Percentiles rank a stretch among this genome's conserved stretches.
Conservation (phyloP, 2,113 vertebrate species). For the Cyrtonyx montezumae region DNA sequence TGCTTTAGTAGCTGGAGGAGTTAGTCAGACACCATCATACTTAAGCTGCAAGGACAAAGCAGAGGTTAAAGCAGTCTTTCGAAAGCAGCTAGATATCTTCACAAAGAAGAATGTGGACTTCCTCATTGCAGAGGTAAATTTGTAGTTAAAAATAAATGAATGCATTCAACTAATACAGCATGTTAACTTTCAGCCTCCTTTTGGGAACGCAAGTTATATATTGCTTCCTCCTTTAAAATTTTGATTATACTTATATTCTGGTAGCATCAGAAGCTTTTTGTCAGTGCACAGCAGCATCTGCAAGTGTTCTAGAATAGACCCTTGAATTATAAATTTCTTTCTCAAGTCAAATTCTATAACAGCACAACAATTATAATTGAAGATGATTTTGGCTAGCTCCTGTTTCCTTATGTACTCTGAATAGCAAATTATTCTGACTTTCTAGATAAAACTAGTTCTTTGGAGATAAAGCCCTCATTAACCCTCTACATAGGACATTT, state of each 20-base stretch:
- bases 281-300: neutral
- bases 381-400: neutral
- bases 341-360: neutral
- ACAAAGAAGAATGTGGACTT: conserved; percentile 93
- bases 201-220: neutral
- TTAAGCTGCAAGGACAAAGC: conserved; percentile 91
- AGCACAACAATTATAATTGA: neutral
- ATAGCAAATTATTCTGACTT: neutral
- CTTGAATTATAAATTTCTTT: neutral
- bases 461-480: neutral
- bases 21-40: conserved; percentile 92
- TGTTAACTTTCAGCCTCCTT: neutral
- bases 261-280: neutral
- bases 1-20: conserved; percentile 95
- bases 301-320: neutral
- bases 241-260: neutral
- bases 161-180: neutral
- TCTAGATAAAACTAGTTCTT: neutral
- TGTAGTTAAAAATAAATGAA: neutral
- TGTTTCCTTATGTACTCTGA: neutral
- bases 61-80: conserved; percentile 90
- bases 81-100: conserved; percentile 90
- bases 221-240: neutral
- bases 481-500: neutral
- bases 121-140: conserved; percentile 92